Percentiles rank a stretch among this genome's conserved stretches.
Evolutionary conservation across 2,113 vertebrate species (phyloP).

Genomic region (Columbina picui): DNA sequence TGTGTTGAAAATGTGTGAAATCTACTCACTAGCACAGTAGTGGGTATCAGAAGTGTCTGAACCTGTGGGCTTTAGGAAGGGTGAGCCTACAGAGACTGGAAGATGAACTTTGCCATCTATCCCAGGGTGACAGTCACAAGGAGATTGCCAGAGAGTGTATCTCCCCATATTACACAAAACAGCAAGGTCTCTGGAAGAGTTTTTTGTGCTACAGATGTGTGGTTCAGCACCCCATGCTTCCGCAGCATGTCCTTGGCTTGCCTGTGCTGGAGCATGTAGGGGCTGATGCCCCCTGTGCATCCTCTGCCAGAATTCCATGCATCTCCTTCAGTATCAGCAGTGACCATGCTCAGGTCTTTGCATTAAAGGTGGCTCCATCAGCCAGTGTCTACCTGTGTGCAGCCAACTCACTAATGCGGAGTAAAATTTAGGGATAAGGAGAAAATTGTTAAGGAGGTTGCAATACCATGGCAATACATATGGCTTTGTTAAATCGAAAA

Average conservation of each 20-base stretch:
- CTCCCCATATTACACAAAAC: rapidly evolving
- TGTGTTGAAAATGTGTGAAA: not conserved
- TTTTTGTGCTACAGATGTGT: rapidly evolving
- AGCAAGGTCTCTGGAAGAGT: not conserved
- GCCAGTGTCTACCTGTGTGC: not conserved
- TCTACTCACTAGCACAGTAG: not conserved
- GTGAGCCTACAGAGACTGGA: not conserved
- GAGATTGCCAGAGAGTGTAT: not conserved
- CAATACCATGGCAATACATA: not conserved
- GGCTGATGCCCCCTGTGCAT: rapidly evolving
- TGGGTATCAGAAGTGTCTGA: rapidly evolving
- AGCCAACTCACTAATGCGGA: not conserved
- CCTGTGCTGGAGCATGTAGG: rapidly evolving
- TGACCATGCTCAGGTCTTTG: rapidly evolving
- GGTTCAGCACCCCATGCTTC: rapidly evolving
- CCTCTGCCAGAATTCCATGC: not conserved
- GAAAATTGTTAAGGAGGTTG: not conserved
- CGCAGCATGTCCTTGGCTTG: not conserved
- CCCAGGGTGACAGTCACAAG: not conserved
- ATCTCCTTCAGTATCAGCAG: rapidly evolving
- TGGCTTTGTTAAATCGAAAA: not conserved
- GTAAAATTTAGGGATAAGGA: not conserved
- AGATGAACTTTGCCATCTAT: not conserved
- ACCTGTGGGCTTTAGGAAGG: not conserved
- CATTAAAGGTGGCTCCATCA: not conserved